These are phyloP conservation scores for Chunga burmeisteri DNA, from an alignment of 2,113 vertebrate species.

Conservation along the genomic window DNA sequence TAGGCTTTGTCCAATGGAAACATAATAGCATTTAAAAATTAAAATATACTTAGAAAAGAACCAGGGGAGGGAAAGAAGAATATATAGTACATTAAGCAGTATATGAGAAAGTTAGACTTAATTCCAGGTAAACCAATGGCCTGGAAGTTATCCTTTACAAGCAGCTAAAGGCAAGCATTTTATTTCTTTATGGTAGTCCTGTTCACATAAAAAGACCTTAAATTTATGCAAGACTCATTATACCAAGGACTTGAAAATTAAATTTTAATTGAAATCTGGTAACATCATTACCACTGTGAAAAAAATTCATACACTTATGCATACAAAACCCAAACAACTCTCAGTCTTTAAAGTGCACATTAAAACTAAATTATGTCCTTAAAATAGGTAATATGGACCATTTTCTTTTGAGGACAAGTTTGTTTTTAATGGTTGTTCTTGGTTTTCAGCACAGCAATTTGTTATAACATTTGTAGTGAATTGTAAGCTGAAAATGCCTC, in stretches of 20 bases:
- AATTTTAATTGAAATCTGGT: conserved; percentile 53
- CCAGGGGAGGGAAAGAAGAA: background rate
- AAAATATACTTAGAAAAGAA: background rate
- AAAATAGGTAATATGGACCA: background rate
- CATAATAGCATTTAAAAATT: background rate
- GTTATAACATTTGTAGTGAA: background rate
- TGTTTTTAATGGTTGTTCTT: conserved; percentile 20
- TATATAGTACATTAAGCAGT: background rate
- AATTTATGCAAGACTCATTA: conserved; percentile 6
- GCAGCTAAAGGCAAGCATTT: background rate
- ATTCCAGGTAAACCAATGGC: background rate
- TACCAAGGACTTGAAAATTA: background rate
- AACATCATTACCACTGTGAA: background rate
- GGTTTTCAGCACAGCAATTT: background rate
- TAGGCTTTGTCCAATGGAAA: background rate
- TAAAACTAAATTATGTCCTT: conserved; percentile 12
- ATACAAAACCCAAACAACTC: background rate
- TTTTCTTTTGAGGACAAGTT: background rate
- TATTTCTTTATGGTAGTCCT: background rate
- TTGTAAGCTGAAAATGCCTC: background rate
- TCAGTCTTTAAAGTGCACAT: background rate
- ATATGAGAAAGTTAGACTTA: conserved; percentile 3
- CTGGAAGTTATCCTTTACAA: background rate
- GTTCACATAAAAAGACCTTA: conserved; percentile 21
- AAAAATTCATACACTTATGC: background rate